Conservation (phyloP, 2,113 vertebrate species). For the Neomonachus schauinslandi region DNA sequence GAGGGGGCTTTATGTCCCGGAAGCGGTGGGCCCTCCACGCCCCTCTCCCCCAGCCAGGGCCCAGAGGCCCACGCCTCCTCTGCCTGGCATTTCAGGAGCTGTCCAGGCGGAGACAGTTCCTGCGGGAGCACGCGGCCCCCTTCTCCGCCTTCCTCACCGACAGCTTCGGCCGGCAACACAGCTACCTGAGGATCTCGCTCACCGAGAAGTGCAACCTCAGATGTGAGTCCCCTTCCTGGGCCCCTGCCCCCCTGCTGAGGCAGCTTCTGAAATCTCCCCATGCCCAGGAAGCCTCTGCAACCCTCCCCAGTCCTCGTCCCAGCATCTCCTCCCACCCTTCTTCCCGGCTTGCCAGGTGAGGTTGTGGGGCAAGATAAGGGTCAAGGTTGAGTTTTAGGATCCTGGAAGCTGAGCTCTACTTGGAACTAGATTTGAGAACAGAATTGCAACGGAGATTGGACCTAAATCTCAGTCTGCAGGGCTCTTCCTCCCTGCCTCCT, state of each 20-base stretch:
- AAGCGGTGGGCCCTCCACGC: background rate
- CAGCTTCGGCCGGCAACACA: conserved; percentile 93
- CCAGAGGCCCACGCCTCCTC: background rate
- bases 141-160: conserved; percentile 95
- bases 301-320: background rate
- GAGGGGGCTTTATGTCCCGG: rapidly evolving
- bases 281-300: background rate
- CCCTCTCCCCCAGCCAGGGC: background rate
- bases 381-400: background rate
- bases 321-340: background rate
- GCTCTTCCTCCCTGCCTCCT: background rate
- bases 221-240: conserved; percentile 88
- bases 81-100: conserved; percentile 80
- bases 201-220: conserved; percentile 98
- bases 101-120: conserved; percentile 78
- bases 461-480: background rate
- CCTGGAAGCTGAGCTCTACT: background rate
- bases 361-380: background rate
- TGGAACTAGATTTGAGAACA: background rate
- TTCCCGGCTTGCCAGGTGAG: background rate
- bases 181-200: conserved; percentile 96
- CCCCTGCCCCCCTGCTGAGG: too few relatives aligned
- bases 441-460: background rate
- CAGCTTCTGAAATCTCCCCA: too few relatives aligned
- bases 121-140: conserved; percentile 83